Conservation (phyloP, 2,888 invertebrate species). For the Drosophila leonis region DNA sequence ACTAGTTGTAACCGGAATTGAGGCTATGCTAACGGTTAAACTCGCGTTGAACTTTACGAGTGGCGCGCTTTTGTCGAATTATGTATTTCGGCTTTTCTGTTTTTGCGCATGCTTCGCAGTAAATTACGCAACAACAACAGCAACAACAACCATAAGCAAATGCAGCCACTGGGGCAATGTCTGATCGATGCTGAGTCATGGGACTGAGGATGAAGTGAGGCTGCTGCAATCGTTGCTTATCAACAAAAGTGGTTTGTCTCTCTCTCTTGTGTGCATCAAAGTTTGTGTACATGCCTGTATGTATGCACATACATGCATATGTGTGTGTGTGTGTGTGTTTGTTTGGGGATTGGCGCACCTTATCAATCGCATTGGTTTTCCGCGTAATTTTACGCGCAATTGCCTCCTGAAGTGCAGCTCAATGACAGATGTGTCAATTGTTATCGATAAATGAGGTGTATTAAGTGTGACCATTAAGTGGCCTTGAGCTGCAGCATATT, state of each 20-base stretch:
- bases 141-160: background rate
- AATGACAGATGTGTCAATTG: slow-evolving; percentile 61
- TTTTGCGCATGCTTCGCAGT: slow-evolving; percentile 14
- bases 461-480: slow-evolving; percentile 1
- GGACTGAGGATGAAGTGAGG: slow-evolving; percentile 7
- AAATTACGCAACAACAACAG: slow-evolving; percentile 46
- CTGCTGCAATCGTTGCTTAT: slow-evolving; percentile 36
- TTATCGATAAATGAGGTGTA: slow-evolving; percentile 39
- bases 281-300: background rate
- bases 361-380: slow-evolving; percentile 31
- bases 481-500: background rate
- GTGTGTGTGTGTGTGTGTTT: slow-evolving; percentile 13
- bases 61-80: slow-evolving; percentile 12
- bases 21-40: slow-evolving; percentile 29
- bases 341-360: slow-evolving; percentile 7
- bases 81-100: background rate
- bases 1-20: slow-evolving; percentile 50
- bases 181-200: slow-evolving; percentile 49
- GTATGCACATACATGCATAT: too few relatives aligned
- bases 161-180: slow-evolving; percentile 39
- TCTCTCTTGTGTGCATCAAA: background rate
- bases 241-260: slow-evolving; percentile 15
- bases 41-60: slow-evolving; percentile 37
- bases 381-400: slow-evolving; percentile 39
- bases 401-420: slow-evolving; percentile 61